phyloP scores from a whole-genome alignment of 23 tunicate species.

The Corella eumyota region DNA sequence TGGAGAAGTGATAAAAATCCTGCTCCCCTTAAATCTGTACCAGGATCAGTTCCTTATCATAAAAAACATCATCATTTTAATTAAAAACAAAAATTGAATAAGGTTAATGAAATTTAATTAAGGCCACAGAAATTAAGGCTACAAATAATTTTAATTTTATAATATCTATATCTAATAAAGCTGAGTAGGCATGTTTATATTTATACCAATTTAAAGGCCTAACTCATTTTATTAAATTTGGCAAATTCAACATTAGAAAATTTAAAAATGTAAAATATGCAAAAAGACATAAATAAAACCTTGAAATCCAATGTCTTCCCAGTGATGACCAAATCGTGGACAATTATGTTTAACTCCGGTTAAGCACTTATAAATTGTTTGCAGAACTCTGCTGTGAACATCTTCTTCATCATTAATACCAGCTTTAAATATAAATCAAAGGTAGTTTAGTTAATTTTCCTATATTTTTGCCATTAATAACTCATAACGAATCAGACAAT shows the following conservation, averaged over 20 bases:
- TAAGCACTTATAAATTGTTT: conserved; percentile 65
- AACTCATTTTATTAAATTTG: too few relatives aligned
- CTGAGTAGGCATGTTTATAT: too few relatives aligned
- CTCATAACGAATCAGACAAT: too few relatives aligned
- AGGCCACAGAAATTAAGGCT: neutral
- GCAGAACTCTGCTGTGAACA: conserved; percentile 42
- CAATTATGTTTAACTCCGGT: conserved; percentile 42
- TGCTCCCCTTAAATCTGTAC: conserved; percentile 69
- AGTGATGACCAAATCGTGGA: conserved; percentile 59
- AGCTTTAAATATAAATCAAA: too few relatives aligned
- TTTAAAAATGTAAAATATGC: too few relatives aligned
- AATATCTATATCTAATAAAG: too few relatives aligned
- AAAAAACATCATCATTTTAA: neutral
- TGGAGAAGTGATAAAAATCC: conserved; percentile 69
- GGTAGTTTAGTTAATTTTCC: too few relatives aligned
- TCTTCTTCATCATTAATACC: conserved; percentile 20
- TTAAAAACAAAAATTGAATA: neutral
- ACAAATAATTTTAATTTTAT: too few relatives aligned
- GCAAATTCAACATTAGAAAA: too few relatives aligned
- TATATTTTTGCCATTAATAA: too few relatives aligned
- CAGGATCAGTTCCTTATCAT: conserved; percentile 73
- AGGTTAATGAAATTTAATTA: neutral
- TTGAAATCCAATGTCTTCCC: conserved; percentile 81
- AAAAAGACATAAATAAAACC: too few relatives aligned
- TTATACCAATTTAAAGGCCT: too few relatives aligned